A percentile compares a stretch with the other conserved stretches of the same genome.
Evolutionary conservation across 2,113 vertebrate species (phyloP).

Genomic region (Aegithalos caudatus): DNA sequence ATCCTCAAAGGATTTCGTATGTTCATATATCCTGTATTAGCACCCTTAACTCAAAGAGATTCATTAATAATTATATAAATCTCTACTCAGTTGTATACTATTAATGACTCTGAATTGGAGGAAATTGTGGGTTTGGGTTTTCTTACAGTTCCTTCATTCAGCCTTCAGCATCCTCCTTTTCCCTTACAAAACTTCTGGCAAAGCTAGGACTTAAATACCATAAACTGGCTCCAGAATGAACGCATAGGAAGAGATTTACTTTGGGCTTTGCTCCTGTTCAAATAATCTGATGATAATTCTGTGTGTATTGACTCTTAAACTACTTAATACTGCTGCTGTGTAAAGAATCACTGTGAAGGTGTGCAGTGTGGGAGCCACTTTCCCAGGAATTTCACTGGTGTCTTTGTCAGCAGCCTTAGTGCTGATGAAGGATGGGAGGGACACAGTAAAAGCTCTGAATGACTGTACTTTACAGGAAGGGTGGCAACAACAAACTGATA

Average conservation of each 20-base stretch:
- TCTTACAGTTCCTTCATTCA: not conserved
- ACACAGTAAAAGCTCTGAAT: not conserved
- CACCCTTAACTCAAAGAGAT: not conserved
- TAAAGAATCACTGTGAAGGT: not conserved
- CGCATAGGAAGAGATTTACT: not conserved
- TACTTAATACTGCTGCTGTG: not conserved
- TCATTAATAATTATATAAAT: conserved; percentile 3
- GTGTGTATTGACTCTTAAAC: not conserved
- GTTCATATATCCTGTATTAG: not conserved
- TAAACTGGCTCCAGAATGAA: conserved; percentile 2
- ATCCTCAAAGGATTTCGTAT: conserved; percentile 34
- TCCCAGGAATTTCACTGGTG: not conserved
- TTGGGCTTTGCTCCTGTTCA: conserved; percentile 30
- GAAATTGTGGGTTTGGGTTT: not conserved
- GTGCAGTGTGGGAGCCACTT: not conserved
- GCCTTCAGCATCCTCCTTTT: not conserved
- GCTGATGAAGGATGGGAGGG: not conserved
- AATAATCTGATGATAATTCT: conserved; percentile 10
- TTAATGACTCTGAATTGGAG: not conserved
- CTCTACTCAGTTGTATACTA: not conserved
- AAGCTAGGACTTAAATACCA: not conserved
- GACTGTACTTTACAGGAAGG: conserved; percentile 83
- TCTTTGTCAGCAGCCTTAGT: not conserved
- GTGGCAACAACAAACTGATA: conserved; percentile 94
- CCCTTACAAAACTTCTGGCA: not conserved